A percentile compares a stretch with the other conserved stretches of the same genome.
phyloP scores from a whole-genome alignment of 1,140 invertebrate species.

The Elymnias hypermnestra region DNA sequence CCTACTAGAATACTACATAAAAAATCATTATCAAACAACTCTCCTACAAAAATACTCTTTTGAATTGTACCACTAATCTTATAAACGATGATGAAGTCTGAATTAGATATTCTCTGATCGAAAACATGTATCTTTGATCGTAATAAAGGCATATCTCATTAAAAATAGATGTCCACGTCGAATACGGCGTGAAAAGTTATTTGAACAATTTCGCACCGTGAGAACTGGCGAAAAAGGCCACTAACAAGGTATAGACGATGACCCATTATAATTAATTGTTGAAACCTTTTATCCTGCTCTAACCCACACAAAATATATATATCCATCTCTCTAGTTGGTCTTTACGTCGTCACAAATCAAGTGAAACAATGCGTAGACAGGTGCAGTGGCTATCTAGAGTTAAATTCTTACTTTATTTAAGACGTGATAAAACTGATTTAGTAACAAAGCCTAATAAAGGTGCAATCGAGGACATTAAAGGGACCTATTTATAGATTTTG shows the following conservation, averaged over 20 bases:
- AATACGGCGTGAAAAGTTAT: conserved; percentile 56
- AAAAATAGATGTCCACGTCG: conserved; percentile 49
- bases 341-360: conserved; percentile 53
- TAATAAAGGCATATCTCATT: no score
- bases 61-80: no score
- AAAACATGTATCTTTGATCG: no score
- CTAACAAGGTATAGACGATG: conserved; percentile 46
- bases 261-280: conserved; percentile 62
- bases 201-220: conserved; percentile 41
- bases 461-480: conserved; percentile 13
- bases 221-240: conserved; percentile 45
- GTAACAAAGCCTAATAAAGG: conserved; percentile 15
- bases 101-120: no score
- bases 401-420: conserved; percentile 35
- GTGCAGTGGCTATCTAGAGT: conserved; percentile 27
- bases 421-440: conserved; percentile 41
- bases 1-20: no score
- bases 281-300: conserved; percentile 29
- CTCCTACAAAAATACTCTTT: no score
- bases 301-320: conserved; percentile 15
- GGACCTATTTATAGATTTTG: neutral
- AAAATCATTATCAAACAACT: no score
- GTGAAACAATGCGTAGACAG: conserved; percentile 58
- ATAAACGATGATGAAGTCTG: no score
- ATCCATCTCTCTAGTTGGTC: conserved; percentile 29